Evolutionary conservation across 2,797 vertebrate species (phyloP).

Genomic region (Acrossocheilus fasciatus): DNA sequence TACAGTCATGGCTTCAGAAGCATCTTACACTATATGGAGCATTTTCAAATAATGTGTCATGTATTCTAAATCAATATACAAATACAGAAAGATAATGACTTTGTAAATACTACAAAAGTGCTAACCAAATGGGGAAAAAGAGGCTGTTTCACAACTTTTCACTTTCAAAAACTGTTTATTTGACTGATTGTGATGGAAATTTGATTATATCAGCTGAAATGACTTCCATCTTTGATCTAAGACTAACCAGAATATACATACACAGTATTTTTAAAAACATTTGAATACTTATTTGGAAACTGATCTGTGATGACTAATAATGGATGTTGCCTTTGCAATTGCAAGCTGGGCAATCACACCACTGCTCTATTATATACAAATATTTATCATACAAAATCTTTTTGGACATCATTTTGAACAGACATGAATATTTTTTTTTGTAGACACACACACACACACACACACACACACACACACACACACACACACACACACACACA

Average conservation of each 20-base stretch:
- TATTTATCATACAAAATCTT: not conserved
- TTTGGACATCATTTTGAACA: not conserved
- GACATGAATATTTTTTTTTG: not conserved
- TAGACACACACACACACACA: too few relatives aligned
- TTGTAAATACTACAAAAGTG: not conserved
- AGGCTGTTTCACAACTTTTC: not conserved
- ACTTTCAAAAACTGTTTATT: constrained; percentile 27
- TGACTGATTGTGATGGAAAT: constrained; percentile 33
- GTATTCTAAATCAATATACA: not conserved
- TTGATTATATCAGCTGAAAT: constrained; percentile 5
- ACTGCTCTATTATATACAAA: not conserved
- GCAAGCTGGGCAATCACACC: not conserved
- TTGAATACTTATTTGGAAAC: constrained; percentile 31
- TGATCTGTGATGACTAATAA: not conserved
- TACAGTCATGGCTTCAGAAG: constrained; percentile 36
- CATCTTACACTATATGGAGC: constrained; percentile 41
- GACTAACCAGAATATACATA: constrained; percentile 8
- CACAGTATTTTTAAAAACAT: constrained; percentile 20
- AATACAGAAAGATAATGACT: not conserved
- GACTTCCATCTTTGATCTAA: not conserved
- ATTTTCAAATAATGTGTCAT: constrained; percentile 49
- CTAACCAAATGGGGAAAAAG: not conserved
- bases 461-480: too few relatives aligned
- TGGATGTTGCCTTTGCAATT: not conserved
- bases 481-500: too few relatives aligned